Percentiles rank a stretch among this genome's conserved stretches.
These are phyloP conservation scores for Mesorhabditis spiculigera DNA, from an alignment of 2,888 invertebrate species.

Conservation along the genomic window DNA sequence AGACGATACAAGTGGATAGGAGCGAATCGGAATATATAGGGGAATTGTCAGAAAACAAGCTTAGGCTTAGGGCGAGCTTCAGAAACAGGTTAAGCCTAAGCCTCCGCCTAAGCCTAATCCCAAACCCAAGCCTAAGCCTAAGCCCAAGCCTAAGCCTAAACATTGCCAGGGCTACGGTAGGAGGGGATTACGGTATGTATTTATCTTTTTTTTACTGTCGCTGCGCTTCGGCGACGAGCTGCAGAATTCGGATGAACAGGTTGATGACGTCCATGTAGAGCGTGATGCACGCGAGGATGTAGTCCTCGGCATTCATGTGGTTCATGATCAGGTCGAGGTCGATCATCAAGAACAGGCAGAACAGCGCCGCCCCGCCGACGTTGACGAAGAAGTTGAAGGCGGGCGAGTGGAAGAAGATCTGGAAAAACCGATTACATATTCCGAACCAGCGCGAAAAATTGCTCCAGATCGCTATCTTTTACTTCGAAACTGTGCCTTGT, in stretches of 20 bases:
- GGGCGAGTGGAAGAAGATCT: constrained; percentile 74
- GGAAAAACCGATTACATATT: constrained; percentile 50
- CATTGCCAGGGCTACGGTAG: no score
- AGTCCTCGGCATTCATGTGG: constrained; percentile 71
- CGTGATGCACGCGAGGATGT: constrained; percentile 80
- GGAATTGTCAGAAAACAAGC: no score
- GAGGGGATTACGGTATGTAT: no score
- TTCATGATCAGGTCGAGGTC: constrained; percentile 72
- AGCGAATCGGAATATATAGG: no score
- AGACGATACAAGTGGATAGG: no score
- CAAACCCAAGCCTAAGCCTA: no score
- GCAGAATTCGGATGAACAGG: constrained; percentile 76
- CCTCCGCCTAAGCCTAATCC: no score
- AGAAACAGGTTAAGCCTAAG: no score
- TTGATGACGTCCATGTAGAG: constrained; percentile 83
- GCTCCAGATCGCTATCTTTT: background rate
- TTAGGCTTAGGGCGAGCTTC: no score
- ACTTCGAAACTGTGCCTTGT: background rate
- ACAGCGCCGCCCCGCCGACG: constrained; percentile 71
- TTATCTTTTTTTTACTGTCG: constrained; percentile 19
- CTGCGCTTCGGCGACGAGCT: constrained; percentile 56
- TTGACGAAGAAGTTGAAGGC: constrained; percentile 72
- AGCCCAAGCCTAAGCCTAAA: no score
- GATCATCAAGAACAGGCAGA: constrained; percentile 77
- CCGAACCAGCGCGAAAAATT: background rate